Percentiles rank a stretch among this genome's conserved stretches.
Conservation (phyloP, 1,140 invertebrate species). For the Polypedilum pembai region DNA sequence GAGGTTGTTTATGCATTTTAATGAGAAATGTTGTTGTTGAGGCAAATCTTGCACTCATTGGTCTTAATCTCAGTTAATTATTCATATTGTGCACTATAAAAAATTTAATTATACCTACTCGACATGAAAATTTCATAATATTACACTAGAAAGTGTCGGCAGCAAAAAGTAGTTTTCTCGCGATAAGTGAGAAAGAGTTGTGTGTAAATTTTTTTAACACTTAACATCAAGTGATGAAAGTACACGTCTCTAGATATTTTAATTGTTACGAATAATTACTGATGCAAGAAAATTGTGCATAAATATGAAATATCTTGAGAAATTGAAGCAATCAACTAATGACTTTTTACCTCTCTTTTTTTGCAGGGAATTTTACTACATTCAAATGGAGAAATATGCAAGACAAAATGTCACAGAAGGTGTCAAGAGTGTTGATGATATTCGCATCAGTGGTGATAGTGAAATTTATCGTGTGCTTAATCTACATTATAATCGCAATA, state of each 20-base stretch:
- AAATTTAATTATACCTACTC: too few relatives aligned
- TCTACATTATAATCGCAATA: conserved; percentile 99
- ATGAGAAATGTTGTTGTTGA: too few relatives aligned
- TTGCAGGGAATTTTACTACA: conserved; percentile 99
- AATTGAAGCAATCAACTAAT: conserved; percentile 12
- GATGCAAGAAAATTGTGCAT: not conserved
- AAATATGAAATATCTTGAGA: conserved; percentile 1
- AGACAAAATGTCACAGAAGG: conserved; percentile 95
- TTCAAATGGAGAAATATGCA: conserved; percentile 99
- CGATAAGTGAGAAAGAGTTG: not conserved
- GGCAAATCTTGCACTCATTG: too few relatives aligned
- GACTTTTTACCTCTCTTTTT: conserved; percentile 33
- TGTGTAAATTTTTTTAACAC: not conserved
- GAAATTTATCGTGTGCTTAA: conserved; percentile 97
- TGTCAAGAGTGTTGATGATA: conserved; percentile 83
- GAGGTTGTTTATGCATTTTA: too few relatives aligned
- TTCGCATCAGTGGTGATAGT: conserved; percentile 88
- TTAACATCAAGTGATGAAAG: not conserved
- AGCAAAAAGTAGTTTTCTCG: not conserved
- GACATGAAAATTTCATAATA: too few relatives aligned
- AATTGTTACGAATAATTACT: not conserved
- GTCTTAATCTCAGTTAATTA: too few relatives aligned
- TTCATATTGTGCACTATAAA: too few relatives aligned
- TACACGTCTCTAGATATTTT: not conserved
- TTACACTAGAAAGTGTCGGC: too few relatives aligned